Percentiles rank a stretch among this genome's conserved stretches.
Evolutionary conservation across 2,113 vertebrate species (phyloP).

Genomic region (Aramus guarauna): DNA sequence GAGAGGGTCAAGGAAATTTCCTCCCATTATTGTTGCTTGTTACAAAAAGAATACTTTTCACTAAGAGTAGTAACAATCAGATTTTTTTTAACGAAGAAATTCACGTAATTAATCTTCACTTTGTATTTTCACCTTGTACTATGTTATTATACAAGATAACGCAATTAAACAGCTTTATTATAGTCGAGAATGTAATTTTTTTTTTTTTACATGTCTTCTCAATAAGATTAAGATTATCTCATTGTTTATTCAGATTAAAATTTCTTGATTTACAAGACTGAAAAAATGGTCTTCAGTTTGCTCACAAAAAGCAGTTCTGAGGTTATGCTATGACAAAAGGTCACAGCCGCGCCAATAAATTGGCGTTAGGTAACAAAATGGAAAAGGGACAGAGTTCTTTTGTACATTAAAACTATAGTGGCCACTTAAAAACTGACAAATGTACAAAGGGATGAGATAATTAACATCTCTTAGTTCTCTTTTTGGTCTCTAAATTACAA

Average conservation of each 20-base stretch:
- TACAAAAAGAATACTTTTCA: background rate
- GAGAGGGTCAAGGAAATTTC: background rate
- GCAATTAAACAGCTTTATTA: background rate
- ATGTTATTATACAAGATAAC: background rate
- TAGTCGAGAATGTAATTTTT: background rate
- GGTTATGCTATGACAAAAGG: background rate
- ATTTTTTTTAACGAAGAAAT: background rate
- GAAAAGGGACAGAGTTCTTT: background rate
- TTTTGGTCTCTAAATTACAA: slow-evolving; percentile 53
- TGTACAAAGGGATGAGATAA: slow-evolving; percentile 33
- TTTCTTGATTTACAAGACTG: background rate
- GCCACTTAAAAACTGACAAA: slow-evolving; percentile 12
- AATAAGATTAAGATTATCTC: background rate
- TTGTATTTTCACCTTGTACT: background rate
- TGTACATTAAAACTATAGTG: background rate
- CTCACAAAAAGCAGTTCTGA: background rate
- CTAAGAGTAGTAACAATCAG: background rate
- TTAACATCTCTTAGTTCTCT: slow-evolving; percentile 13
- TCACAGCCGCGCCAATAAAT: background rate
- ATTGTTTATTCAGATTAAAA: background rate
- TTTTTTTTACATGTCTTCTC: background rate
- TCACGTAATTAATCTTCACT: background rate
- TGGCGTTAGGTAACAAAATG: background rate
- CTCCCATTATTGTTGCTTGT: background rate
- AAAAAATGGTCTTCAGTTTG: background rate